Percentiles rank a stretch among this genome's conserved stretches.
Evolutionary conservation across 2,113 vertebrate species (phyloP).

Genomic region (Periophthalmodon schlosseri): DNA sequence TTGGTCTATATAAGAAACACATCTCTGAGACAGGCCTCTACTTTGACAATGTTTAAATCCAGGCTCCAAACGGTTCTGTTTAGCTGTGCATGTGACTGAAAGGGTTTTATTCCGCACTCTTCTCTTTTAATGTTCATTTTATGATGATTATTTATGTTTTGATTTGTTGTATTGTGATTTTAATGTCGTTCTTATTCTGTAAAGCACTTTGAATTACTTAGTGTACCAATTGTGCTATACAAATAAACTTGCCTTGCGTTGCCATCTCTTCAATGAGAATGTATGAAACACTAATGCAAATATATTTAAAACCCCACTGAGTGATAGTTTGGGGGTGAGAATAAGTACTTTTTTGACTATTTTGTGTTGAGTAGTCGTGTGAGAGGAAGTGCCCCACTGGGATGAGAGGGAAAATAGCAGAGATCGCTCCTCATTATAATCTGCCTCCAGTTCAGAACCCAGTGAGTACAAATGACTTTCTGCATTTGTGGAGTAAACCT

Average conservation of each 20-base stretch:
- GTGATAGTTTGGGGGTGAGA: background rate
- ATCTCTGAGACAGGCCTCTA: too few species aligned
- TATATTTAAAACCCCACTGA: background rate
- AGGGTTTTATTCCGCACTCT: too few species aligned
- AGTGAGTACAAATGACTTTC: slow-evolving; percentile 44
- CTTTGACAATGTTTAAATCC: too few species aligned
- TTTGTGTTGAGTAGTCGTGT: slow-evolving; percentile 13
- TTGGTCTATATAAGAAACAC: too few species aligned
- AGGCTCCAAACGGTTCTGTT: too few species aligned
- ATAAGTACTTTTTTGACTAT: slow-evolving; percentile 17
- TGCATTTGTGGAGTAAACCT: slow-evolving; percentile 55
- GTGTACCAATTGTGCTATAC: too few species aligned
- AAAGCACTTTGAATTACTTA: too few species aligned
- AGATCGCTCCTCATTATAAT: slow-evolving; percentile 50
- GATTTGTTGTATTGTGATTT: too few species aligned
- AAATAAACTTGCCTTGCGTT: background rate
- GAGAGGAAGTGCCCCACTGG: slow-evolving; percentile 5
- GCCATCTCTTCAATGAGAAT: background rate
- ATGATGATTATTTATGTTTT: too few species aligned
- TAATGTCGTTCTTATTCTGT: too few species aligned
- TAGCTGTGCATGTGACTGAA: too few species aligned
- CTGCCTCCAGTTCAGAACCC: slow-evolving; percentile 37
- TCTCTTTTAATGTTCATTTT: too few species aligned
- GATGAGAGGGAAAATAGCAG: slow-evolving; percentile 28
- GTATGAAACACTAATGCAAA: background rate